Evolutionary conservation across 2,888 invertebrate species (phyloP), one percentile per base, ranked within the genome.

Genomic region (Hirtodrosophila duncani): DNA sequence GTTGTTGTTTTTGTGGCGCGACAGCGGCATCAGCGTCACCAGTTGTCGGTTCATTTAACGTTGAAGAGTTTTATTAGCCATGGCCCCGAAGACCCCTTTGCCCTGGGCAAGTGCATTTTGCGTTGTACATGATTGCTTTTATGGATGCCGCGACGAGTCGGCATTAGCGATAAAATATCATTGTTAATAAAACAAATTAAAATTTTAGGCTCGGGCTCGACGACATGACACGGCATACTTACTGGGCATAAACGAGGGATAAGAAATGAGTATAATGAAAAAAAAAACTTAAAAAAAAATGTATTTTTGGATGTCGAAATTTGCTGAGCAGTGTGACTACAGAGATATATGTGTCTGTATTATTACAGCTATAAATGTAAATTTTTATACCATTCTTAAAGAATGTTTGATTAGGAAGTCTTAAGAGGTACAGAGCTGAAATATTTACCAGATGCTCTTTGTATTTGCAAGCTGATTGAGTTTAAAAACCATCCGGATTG

Each of bases 111-210:
- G 81, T 78, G 74, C 69, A 75, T 56, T 74, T 80, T 51, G 61
- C 58, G 67, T 52, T 63, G 67, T 61, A 30, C 17, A 18, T 26
- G 41, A 38, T 43, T 34, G 49, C 58, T 66, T 63, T 77, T 67
- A 66, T 80, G 60, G 52, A 42, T 60, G 67, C 69, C 81, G 74
- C 71, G 58, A 56, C n/a, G n/a, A n/a, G n/a, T n/a, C n/a, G n/a
- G n/a, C 62, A 62, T 56, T 53, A 60, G 63, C 65, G 74, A 77
- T 80, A 80, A 63, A 77, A 64, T 69, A 62, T 72, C 56, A 58
- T 75, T 80, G 69, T 72, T 75, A 68, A 77, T 72, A 61, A 77
- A 77, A 68, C 69, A 80, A 68, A 68, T 66, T 50, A 66, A 49
- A 63, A 46, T 23, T 36, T 49, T 45, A 27, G 31, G 34, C 26